These are phyloP conservation scores for Morbakka virulenta DNA, from an alignment of 30 jellyfish, hydroid and myxozoan species.

Conservation along the genomic window DNA sequence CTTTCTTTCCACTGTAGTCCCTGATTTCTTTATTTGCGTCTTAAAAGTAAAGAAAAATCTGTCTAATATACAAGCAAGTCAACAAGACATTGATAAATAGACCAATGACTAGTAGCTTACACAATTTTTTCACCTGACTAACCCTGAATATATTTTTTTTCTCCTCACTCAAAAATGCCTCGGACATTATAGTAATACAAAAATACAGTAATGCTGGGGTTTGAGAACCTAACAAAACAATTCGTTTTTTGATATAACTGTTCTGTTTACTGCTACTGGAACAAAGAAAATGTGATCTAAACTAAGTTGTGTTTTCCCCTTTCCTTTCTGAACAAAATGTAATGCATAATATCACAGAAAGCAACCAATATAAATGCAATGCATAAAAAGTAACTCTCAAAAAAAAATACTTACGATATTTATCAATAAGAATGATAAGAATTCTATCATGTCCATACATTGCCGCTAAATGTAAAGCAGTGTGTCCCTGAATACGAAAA, in stretches of 20 bases:
- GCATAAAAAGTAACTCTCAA: too few species aligned
- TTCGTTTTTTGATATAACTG: background rate
- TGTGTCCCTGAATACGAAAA: conserved; percentile 65
- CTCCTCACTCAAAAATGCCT: too few species aligned
- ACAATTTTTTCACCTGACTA: too few species aligned
- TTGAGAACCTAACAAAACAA: too few species aligned
- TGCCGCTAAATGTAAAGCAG: conserved; percentile 93
- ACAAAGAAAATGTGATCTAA: too few species aligned
- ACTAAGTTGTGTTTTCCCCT: too few species aligned
- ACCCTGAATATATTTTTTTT: too few species aligned
- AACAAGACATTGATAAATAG: too few species aligned
- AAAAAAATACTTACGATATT: conserved; percentile 71
- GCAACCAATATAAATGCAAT: background rate
- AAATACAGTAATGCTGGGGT: too few species aligned
- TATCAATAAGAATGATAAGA: conserved; percentile 61
- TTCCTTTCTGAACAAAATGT: too few species aligned
- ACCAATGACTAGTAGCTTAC: too few species aligned
- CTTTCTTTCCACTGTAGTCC: conserved; percentile 88
- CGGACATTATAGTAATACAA: too few species aligned
- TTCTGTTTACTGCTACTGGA: background rate
- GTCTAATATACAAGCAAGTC: background rate
- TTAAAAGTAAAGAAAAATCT: background rate
- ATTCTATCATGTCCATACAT: conserved; percentile 80
- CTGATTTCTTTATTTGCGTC: conserved; percentile 76
- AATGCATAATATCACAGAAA: conserved; percentile 3